Base-by-base conservation (phyloP, 2,888 invertebrate genomes). In the Zaprionus obscuricornis region DNA sequence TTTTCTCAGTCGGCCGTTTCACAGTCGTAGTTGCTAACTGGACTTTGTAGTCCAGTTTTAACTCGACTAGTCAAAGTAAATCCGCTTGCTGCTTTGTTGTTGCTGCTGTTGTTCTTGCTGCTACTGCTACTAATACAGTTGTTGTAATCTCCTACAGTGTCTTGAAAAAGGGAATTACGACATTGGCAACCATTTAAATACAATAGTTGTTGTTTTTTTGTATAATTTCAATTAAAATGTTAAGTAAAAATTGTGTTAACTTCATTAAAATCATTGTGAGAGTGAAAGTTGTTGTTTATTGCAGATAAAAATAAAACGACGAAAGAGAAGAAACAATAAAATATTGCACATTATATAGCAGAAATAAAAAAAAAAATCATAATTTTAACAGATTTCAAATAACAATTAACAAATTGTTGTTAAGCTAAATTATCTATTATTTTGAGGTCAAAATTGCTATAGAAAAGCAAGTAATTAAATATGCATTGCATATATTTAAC, bases 231-330 rank as follows among this genome's bases (percentile, higher is more conserved):
- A 49, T 59, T 42, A 36, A 66, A 29, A 24, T 31, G 20, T 49
- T 36, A 34, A 42, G n/a, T 49, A 50, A 29, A 58, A 36, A 33
- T 40, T 27, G 10, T 10, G 10, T 27, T 8, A 8, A 27, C 10
- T 27, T n/a, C 8, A 4, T 4, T 27, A 4, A 27, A 36, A 36
- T 29, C n/a, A 11, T 22, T 26, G 37, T 14, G 33, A 11, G 37
- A 37, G 71, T 37, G 66, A 67, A 67, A 71, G 67, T 68, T 36
- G 67, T 68, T 36, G 22, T 14, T 27, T 26, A 17, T 16, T 22
- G 13, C 13, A n/a, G 36, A 49, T 22, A 33, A n/a, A 45, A n/a
- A 58, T 5, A 47, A 0, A n/a, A n/a, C n/a, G n/a, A n/a, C n/a
- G n/a, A n/a, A n/a, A n/a, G n/a, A n/a, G n/a, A n/a, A n/a, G n/a